phyloP scores from a whole-genome alignment of 2,113 vertebrate species.

The Alosa alosa region DNA sequence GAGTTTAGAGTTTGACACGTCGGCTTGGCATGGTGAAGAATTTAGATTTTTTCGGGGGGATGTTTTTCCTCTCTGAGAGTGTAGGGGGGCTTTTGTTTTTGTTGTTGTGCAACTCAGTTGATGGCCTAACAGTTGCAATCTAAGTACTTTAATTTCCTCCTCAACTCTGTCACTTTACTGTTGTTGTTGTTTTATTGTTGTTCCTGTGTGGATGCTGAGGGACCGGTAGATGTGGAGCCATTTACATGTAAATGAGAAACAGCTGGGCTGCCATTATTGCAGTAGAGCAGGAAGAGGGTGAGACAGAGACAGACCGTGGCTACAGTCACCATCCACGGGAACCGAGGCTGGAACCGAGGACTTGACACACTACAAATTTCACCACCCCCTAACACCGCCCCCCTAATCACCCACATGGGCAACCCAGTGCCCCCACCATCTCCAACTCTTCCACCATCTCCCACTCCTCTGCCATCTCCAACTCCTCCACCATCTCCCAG shows the following conservation, averaged over 20 bases:
- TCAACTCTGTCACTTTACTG: not conserved
- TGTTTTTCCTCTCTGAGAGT: not conserved
- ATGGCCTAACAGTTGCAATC: not conserved
- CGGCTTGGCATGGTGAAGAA: not conserved
- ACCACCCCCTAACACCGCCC: not conserved
- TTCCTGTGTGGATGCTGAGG: not conserved
- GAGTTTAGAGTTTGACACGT: not conserved
- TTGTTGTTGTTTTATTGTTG: not conserved
- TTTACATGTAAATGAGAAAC: constrained; percentile 40
- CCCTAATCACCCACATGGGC: not conserved
- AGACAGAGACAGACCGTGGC: constrained; percentile 24
- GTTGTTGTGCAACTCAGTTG: not conserved
- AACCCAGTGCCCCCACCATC: not conserved
- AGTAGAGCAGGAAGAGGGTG: constrained; percentile 15
- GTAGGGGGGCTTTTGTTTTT: not conserved
- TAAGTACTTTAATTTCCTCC: not conserved
- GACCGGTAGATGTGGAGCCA: constrained; percentile 28
- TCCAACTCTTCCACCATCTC: not conserved
- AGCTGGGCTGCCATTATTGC: constrained; percentile 38
- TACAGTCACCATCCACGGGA: constrained; percentile 30
- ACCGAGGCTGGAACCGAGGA: constrained; percentile 14
- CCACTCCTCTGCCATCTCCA: not conserved
- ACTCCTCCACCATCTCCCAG: not conserved
- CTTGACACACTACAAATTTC: constrained; percentile 21
- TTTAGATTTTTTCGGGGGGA: not conserved